These are phyloP conservation scores for Strix uralensis DNA, from an alignment of 2,113 vertebrate genomes.

Conservation along the genomic window DNA sequence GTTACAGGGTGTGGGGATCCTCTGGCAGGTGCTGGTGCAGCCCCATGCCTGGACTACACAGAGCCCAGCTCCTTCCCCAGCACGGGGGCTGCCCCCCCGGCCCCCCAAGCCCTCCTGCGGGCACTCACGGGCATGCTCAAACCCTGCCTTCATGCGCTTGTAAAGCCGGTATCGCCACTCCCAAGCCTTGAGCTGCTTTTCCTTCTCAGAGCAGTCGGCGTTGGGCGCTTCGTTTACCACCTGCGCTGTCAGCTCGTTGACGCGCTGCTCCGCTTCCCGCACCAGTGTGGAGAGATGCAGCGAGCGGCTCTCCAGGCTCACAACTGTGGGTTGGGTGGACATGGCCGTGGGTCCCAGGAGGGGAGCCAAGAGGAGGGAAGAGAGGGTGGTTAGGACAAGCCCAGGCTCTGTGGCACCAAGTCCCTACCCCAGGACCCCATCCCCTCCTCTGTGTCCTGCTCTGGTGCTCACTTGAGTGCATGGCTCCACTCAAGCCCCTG, in stretches of 20 bases:
- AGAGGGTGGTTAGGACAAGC: not conserved
- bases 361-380: not conserved
- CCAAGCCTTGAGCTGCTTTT: constrained; percentile 89
- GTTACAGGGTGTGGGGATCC: not conserved
- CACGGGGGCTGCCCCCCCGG: accelerated
- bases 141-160: constrained; percentile 90
- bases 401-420: not conserved
- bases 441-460: not conserved
- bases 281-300: constrained; percentile 85
- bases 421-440: not conserved
- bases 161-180: constrained; percentile 90
- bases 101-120: not conserved
- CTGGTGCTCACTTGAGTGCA: accelerated
- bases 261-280: constrained; percentile 86
- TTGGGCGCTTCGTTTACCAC: constrained; percentile 77
- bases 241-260: constrained; percentile 80
- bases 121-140: constrained; percentile 88
- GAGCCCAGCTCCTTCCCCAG: not conserved
- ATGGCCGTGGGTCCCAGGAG: accelerated
- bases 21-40: not conserved
- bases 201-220: constrained; percentile 78
- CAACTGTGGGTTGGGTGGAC: constrained; percentile 60
- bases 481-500: accelerated
- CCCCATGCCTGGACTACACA: accelerated
- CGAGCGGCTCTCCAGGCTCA: constrained; percentile 85